phyloP scores from a whole-genome alignment of 2,797 vertebrate species.

The Urosaurus nigricauda region DNA sequence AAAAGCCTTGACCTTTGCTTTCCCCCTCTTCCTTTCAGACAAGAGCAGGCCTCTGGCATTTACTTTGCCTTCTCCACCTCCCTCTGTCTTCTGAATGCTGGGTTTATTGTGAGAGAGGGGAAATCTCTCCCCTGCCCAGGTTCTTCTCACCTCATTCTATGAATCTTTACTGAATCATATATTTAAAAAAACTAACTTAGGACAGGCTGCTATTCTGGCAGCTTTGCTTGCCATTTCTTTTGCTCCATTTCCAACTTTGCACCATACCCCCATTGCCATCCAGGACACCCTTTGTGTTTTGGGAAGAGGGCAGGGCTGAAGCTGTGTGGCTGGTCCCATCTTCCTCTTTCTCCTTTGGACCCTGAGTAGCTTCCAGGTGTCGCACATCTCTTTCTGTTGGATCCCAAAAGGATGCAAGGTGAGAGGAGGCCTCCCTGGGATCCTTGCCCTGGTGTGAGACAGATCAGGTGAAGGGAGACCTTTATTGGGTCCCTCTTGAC shows the following conservation, averaged over 20 bases:
- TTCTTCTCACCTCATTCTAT: not conserved
- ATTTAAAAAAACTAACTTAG: not conserved
- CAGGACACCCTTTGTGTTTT: not conserved
- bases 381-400: not conserved
- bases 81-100: not conserved
- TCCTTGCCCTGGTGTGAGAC: not conserved
- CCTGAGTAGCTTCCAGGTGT: not conserved
- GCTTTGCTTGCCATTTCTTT: not conserved
- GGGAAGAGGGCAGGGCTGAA: not conserved
- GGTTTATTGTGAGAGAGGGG: not conserved
- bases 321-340: rapidly evolving
- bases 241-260: not conserved
- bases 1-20: not conserved
- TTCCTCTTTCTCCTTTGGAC: no score
- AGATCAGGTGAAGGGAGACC: no score
- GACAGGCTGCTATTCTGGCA: not conserved
- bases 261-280: not conserved
- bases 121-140: no score
- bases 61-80: not conserved
- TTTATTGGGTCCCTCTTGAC: not conserved
- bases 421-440: not conserved
- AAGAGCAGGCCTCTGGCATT: not conserved
- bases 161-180: not conserved
- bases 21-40: not conserved
- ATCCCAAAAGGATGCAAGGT: not conserved